Evolutionary conservation across 2,113 vertebrate genomes (phyloP).

Genomic region (Macroglossus sobrinus): DNA sequence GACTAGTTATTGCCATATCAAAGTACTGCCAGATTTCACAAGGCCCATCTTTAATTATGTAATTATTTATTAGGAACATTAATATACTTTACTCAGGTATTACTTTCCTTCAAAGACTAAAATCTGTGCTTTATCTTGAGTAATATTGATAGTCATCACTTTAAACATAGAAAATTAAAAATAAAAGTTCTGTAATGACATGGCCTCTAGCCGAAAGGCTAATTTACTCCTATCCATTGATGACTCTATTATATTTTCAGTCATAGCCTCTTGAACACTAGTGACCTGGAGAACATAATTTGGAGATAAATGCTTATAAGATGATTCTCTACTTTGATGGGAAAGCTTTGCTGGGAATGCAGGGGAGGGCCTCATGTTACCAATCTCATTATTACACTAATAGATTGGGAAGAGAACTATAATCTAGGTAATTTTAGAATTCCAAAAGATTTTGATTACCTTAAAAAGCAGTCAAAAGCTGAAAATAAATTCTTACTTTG

Average conservation of each 20-base stretch:
- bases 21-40: not conserved
- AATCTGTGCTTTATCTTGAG: not conserved
- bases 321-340: not conserved
- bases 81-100: not conserved
- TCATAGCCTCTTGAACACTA: not conserved
- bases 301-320: not conserved
- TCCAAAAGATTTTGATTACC: not conserved
- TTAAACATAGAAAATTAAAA: not conserved
- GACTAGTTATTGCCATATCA: not conserved
- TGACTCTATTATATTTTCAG: not conserved
- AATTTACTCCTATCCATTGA: not conserved
- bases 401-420: not conserved
- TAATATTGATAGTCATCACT: not conserved
- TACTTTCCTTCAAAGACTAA: not conserved
- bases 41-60: not conserved
- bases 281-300: not conserved
- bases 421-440: not conserved
- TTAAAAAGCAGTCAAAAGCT: not conserved
- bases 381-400: not conserved
- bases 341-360: not conserved
- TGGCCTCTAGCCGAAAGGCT: not conserved
- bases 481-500: not conserved
- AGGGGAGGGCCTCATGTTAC: not conserved
- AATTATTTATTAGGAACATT: not conserved
- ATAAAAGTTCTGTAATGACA: not conserved